Evolutionary conservation across 2,113 vertebrate genomes (phyloP).

Genomic region (Hystrix cristata): DNA sequence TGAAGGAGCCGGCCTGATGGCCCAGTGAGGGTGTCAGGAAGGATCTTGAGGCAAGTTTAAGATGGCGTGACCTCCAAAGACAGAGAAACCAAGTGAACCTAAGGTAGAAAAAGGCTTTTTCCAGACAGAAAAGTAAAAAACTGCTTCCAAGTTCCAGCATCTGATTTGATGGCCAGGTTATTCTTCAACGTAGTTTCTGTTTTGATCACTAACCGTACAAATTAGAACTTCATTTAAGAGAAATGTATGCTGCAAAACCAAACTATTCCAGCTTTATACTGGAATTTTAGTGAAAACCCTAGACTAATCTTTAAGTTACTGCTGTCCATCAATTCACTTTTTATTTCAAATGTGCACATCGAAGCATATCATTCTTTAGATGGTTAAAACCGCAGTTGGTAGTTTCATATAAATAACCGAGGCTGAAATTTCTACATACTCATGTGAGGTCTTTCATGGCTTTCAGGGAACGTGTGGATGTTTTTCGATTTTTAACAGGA

Average conservation of each 20-base stretch:
- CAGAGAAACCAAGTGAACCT: background rate
- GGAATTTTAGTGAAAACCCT: background rate
- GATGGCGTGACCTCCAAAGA: background rate
- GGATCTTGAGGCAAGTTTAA: background rate
- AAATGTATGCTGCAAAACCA: background rate
- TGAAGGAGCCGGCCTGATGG: background rate
- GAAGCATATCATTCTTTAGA: background rate
- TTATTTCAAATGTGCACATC: background rate
- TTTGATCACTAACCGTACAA: background rate
- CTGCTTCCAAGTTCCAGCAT: background rate
- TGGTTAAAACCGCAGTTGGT: background rate
- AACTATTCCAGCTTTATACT: background rate
- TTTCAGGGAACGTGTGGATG: background rate
- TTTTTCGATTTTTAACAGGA: background rate
- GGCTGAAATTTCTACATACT: background rate
- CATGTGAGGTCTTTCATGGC: background rate
- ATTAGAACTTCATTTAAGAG: background rate
- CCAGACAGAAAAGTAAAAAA: background rate
- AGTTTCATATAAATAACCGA: background rate
- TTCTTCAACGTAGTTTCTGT: background rate
- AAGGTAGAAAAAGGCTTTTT: background rate
- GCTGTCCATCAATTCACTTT: background rate
- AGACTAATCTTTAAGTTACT: background rate
- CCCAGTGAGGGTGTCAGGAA: background rate
- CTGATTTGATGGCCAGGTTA: background rate